phyloP scores from a whole-genome alignment of 2,797 vertebrate species.

The Adrianichthys oophorus region DNA sequence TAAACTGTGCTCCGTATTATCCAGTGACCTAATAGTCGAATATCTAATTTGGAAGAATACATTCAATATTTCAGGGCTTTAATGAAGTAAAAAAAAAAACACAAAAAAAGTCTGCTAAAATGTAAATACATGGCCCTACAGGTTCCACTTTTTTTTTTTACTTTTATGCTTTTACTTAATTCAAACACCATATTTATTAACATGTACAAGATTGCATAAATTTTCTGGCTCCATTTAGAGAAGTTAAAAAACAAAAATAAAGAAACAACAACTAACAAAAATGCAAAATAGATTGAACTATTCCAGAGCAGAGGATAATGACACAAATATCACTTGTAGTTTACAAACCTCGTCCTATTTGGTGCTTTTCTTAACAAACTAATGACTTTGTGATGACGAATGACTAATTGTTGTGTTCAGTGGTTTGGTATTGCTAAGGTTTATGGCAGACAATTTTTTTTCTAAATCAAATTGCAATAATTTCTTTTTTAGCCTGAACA shows the following conservation, averaged over 20 bases:
- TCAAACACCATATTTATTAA: conserved; percentile 73
- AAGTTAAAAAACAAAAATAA: conserved; percentile 66
- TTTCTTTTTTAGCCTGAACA: conserved; percentile 38
- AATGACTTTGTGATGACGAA: conserved; percentile 59
- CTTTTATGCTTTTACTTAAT: conserved; percentile 69
- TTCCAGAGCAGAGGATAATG: conserved; percentile 77
- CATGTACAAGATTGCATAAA: conserved; percentile 84
- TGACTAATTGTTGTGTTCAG: conserved; percentile 41
- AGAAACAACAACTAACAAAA: conserved; percentile 71
- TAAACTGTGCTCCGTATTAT: conserved; percentile 73
- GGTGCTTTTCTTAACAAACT: conserved; percentile 77
- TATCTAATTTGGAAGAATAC: conserved; percentile 81
- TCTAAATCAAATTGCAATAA: conserved; percentile 8
- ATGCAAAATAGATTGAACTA: conserved; percentile 74
- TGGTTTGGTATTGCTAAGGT: conserved; percentile 54
- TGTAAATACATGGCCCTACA: conserved; percentile 61
- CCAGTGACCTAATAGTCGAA: conserved; percentile 79
- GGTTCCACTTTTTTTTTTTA: conserved; percentile 65
- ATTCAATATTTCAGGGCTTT: conserved; percentile 83
- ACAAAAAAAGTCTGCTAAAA: conserved; percentile 60
- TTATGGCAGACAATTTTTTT: conserved; percentile 64
- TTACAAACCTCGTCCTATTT: conserved; percentile 72
- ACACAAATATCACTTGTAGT: conserved; percentile 73
- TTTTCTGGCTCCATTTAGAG: conserved; percentile 78
- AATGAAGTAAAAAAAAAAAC: conserved; percentile 57